Base-by-base conservation (phyloP, 2,888 invertebrate genomes). In the Platycheirus albimanus region DNA sequence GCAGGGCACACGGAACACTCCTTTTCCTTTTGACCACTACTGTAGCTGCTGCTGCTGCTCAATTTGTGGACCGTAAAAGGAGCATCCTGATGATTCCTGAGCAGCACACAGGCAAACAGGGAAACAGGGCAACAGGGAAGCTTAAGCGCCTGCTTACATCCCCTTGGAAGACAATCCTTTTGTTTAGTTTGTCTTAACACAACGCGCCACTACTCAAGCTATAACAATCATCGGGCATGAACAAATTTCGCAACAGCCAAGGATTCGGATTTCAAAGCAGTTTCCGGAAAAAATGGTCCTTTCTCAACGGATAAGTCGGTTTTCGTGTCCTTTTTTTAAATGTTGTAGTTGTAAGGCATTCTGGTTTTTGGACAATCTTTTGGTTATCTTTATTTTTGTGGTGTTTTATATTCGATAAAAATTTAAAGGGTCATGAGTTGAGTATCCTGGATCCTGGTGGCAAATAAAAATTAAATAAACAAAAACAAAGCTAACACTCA, bases 141-240 rank as follows among this genome's bases (percentile, higher is more conserved):
- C 24, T 61, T 38, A 38, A 56, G 20, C 56, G 13, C 38, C 38
- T 36, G 45, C 52, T 72, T 61, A 49, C 61, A 69, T 61, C 51
- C 75, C 20, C 17, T 51, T 71, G 49, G 45, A 80, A 80, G 79
- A 69, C 63, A 75, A 75, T 63, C 61, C 61, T 52, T 63, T 74
- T 67, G 67, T 67, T 52, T 33, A 47, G 74, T 74, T 74, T 79
- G 52, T 54, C 33, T 67, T 63, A 56, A 47, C 54, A 43, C 54
- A 71, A 17, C 56, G 49, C 28, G n/a, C 15, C 43, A 41, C 15
- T 28, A 13, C 10, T 28, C 20, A 11, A 20, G n/a, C 19, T 19
- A 11, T 51, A 61, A 76, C 56, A 47, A 81, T 81, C 81, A 72
- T 71, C 52, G 77, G 71, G 30, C 54, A 54, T 72, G 81, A 81